Evolutionary conservation across 2,113 vertebrate genomes (phyloP).

Genomic region (Rhadina sibilatrix): DNA sequence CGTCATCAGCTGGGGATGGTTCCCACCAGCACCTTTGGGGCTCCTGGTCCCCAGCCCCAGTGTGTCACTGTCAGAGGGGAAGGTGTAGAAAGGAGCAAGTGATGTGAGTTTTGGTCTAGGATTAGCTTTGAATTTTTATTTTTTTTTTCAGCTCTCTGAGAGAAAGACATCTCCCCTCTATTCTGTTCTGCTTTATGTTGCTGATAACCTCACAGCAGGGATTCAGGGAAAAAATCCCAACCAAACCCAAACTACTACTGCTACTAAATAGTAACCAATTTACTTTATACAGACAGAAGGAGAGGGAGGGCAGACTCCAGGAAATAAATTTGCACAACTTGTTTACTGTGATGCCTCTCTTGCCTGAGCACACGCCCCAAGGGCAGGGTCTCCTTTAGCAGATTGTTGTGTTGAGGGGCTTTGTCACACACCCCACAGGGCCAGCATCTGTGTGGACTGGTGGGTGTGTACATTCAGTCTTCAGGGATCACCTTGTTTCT

Average conservation of each 20-base stretch:
- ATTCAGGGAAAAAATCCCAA: not conserved
- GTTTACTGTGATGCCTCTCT: not conserved
- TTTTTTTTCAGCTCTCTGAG: not conserved
- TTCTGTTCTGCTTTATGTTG: not conserved
- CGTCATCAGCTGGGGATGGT: not conserved
- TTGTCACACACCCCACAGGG: not conserved
- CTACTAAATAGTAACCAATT: not conserved
- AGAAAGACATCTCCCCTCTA: not conserved
- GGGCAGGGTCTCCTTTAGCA: not conserved
- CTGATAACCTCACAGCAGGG: not conserved
- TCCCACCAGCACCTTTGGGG: not conserved
- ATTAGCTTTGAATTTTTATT: not conserved
- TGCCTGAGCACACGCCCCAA: not conserved
- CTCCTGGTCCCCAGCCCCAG: not conserved
- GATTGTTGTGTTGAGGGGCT: not conserved
- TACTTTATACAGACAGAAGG: not conserved
- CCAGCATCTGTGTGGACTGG: fast-evolving
- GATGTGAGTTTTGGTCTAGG: not conserved
- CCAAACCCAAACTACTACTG: not conserved
- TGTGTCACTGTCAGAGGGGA: not conserved
- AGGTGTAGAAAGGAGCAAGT: not conserved
- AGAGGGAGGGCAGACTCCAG: not conserved
- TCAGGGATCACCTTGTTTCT: not conserved
- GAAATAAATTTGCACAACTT: not conserved
- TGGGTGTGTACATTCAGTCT: fast-evolving